Percentiles rank a stretch among this genome's conserved stretches.
phyloP scores from a whole-genome alignment of 1,140 invertebrate genomes.

The Lethrus apterus region DNA sequence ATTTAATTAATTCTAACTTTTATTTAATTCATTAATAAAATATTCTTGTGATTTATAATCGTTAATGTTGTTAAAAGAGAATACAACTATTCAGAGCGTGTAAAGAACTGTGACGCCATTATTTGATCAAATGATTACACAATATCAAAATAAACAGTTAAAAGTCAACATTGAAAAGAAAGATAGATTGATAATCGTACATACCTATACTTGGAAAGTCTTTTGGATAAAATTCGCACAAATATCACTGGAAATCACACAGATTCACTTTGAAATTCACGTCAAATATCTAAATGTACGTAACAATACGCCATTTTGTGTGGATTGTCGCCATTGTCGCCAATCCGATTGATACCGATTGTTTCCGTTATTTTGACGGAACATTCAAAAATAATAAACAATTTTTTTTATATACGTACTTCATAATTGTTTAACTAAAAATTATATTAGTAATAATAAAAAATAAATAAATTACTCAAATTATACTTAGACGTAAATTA shows the following conservation, averaged over 20 bases:
- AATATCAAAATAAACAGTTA: conserved; percentile 1
- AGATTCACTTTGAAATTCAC: conserved; percentile 31
- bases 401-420: no score
- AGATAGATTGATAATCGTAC: conserved; percentile 6
- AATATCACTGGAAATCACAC: conserved; percentile 39
- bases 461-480: not conserved
- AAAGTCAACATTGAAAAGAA: not conserved
- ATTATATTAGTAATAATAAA: not conserved
- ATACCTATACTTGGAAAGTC: conserved; percentile 32
- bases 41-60: no score
- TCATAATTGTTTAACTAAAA: no score
- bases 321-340: not conserved
- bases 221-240: conserved; percentile 38
- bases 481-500: not conserved
- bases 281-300: conserved; percentile 33
- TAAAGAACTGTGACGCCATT: conserved; percentile 7
- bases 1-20: no score
- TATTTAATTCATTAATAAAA: no score
- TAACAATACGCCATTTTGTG: conserved; percentile 35
- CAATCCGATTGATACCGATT: not conserved
- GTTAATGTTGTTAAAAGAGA: no score
- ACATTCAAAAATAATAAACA: not conserved
- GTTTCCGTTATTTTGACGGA: not conserved
- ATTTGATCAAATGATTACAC: conserved; percentile 9
- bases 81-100: no score